phyloP scores from a whole-genome alignment of 2,113 vertebrate species.

The Hassar affinis region DNA sequence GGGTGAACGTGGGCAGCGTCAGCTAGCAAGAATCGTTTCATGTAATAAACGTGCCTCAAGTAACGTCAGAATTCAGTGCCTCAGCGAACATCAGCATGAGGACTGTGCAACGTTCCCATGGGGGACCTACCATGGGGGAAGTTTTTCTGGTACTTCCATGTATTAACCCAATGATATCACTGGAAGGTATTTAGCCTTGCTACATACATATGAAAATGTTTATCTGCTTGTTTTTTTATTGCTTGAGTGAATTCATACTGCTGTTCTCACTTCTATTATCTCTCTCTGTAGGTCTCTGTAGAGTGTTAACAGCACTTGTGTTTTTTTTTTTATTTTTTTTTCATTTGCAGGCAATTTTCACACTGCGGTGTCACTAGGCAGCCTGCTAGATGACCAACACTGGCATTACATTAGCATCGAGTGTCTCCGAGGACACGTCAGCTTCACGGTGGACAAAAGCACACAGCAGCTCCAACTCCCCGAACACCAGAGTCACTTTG shows the following conservation, averaged over 20 bases:
- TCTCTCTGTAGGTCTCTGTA: not conserved
- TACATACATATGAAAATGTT: not conserved
- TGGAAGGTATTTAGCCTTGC: too few relatives aligned
- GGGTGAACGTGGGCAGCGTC: too few relatives aligned
- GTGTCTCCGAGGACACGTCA: conserved; percentile 77
- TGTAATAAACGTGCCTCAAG: too few relatives aligned
- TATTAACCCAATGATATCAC: too few relatives aligned
- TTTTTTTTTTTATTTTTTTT: not conserved
- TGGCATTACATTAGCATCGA: conserved; percentile 87
- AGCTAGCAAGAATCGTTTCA: too few relatives aligned
- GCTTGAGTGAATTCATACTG: not conserved
- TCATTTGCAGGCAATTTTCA: conserved; percentile 53
- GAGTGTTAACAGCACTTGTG: not conserved
- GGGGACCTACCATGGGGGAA: too few relatives aligned
- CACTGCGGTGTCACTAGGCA: conserved; percentile 77
- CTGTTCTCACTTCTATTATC: not conserved
- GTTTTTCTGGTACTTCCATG: too few relatives aligned
- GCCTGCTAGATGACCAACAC: conserved; percentile 90
- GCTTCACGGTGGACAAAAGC: conserved; percentile 89
- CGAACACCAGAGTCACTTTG: conserved; percentile 76
- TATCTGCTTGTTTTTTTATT: not conserved
- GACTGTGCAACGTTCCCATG: too few relatives aligned
- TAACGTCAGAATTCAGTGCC: too few relatives aligned
- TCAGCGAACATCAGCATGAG: too few relatives aligned
- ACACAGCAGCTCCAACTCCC: conserved; percentile 76